A percentile compares a stretch with the other conserved stretches of the same genome.
These are phyloP conservation scores for Drosophila suzukii DNA, from an alignment of 1,140 invertebrate species.

Conservation along the genomic window DNA sequence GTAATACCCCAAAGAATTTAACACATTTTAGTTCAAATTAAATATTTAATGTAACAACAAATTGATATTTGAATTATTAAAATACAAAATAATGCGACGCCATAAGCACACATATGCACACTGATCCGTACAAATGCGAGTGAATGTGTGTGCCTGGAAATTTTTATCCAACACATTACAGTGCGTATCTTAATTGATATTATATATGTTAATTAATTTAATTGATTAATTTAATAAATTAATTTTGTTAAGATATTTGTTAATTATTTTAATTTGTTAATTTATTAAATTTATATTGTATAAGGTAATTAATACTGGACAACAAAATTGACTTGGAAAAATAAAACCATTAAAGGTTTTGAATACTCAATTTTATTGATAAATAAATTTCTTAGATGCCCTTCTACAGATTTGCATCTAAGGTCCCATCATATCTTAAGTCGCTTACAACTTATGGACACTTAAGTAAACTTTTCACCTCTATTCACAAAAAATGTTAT, in stretches of 20 bases:
- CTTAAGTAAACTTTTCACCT: no score
- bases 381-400: no score
- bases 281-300: no score
- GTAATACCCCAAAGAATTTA: constrained; percentile 81
- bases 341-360: no score
- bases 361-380: no score
- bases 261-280: no score
- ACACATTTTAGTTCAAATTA: constrained; percentile 83
- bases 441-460: no score
- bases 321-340: no score
- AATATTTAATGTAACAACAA: constrained; percentile 83
- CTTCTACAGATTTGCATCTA: no score
- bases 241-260: not conserved
- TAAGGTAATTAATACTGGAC: no score
- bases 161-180: constrained; percentile 22
- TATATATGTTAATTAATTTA: not conserved
- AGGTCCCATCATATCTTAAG: no score
- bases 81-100: constrained; percentile 78
- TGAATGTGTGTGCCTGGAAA: constrained; percentile 14
- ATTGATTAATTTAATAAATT: not conserved
- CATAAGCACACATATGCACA: constrained; percentile 50
- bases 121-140: constrained; percentile 10
- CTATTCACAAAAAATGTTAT: no score
- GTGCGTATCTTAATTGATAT: constrained; percentile 1
- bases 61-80: constrained; percentile 83